A percentile compares a stretch with the other conserved stretches of the same genome.
Conservation (phyloP, 2,797 vertebrate genomes). For the Crax fasciolata region DNA sequence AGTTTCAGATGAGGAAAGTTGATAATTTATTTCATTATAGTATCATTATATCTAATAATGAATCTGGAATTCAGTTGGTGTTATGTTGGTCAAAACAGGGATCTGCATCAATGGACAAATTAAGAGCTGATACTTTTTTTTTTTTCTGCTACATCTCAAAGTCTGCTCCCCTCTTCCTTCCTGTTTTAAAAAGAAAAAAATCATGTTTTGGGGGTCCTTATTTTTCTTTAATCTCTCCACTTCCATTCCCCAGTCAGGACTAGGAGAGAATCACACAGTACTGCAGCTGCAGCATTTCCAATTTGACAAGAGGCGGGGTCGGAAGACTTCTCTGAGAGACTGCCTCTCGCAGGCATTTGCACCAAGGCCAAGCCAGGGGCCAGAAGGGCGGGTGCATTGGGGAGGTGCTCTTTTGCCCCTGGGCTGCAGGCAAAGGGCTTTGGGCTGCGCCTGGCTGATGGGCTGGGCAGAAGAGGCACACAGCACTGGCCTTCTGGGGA, state of each 20-base stretch:
- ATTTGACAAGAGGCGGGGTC: neutral
- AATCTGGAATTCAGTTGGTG: neutral
- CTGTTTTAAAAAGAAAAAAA: neutral
- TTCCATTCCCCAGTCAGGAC: neutral
- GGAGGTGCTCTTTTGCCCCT: fast-evolving
- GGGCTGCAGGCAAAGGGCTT: neutral
- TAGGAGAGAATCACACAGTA: neutral
- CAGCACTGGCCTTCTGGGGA: neutral
- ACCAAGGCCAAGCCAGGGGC: fast-evolving
- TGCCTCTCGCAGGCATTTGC: neutral
- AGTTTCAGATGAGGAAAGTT: slow-evolving; percentile 5
- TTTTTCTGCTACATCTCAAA: neutral
- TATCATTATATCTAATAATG: neutral
- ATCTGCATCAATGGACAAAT: neutral
- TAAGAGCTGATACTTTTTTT: neutral
- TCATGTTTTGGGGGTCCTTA: neutral
- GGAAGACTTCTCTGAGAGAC: neutral
- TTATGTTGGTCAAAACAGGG: neutral
- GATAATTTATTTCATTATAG: slow-evolving; percentile 3
- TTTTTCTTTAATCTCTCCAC: neutral
- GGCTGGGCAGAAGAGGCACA: neutral
- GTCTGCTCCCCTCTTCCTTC: neutral
- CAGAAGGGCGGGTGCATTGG: fast-evolving
- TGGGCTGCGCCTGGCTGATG: neutral
- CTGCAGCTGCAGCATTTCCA: neutral